Base-by-base conservation (phyloP, 2,113 vertebrate genomes). In the Turdus rufiventris region DNA sequence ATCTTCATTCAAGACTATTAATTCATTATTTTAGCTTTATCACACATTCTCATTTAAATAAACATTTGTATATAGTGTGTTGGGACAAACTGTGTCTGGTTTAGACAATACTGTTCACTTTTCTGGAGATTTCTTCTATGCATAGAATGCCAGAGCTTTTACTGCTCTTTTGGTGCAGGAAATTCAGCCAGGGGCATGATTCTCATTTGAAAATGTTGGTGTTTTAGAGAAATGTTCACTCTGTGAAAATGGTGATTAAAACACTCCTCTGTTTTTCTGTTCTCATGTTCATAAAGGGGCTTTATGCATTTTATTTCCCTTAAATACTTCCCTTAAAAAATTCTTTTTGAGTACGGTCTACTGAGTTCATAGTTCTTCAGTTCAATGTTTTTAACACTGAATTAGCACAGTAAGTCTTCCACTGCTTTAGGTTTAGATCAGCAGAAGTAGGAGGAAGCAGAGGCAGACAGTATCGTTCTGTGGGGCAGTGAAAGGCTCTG, bases 401-500 rank as follows among this genome's bases (percentile, higher is more conserved):
- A 73, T 8, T 26, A 38, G 20, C 21, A 21, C 38, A 77, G 5
- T n/a, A 33, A 18, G 8, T 77, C 45, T 83, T 61, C 16, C 21
- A 10, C 48, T 19, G 45, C 38, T 61, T 31, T 4, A 2, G 40
- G 26, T 36, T 84, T 25, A 18, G 21, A 13, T 47, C 9, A 24
- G 31, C 34, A 40, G 67, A 71, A 50, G 33, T 21, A 15, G n/a
- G 54, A 76, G 50, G 6, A 21, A 10, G 36, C 1, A 1, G 13
- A 33, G 70, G 42, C 10, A 4, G 16, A 36, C 25, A 24, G 21
- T 14, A 9, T 31, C 0, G 0, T 2, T 11, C 28, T 42, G 21
- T 2, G 0, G 40, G 63, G 8, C 1, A 1, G 36, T 4, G 28
- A 45, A 21, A 33, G 50, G 9, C 25, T 62, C 42, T 0, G 3